These are phyloP conservation scores for Aphelenchoides avenae DNA, from an alignment of 1,140 invertebrate species.

Conservation along the genomic window DNA sequence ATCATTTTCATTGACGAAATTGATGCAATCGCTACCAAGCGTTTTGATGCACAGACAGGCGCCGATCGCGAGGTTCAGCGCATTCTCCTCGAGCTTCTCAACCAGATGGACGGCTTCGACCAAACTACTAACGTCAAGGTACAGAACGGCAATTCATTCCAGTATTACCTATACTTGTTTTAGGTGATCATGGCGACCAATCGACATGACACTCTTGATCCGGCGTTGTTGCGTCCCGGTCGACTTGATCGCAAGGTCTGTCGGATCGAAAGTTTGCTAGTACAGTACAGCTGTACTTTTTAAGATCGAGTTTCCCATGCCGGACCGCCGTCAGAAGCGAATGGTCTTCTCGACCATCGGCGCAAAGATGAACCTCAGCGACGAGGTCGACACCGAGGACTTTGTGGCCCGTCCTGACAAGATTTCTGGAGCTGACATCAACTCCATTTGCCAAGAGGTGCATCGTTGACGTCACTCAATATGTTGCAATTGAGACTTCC, in stretches of 20 bases:
- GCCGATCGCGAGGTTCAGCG: slow-evolving; percentile 98
- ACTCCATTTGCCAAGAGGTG: slow-evolving; percentile 93
- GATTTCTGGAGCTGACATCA: slow-evolving; percentile 98
- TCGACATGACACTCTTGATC: slow-evolving; percentile 93
- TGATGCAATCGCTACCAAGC: slow-evolving; percentile 53
- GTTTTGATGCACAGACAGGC: slow-evolving; percentile 66
- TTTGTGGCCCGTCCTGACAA: slow-evolving; percentile 95
- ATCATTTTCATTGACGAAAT: slow-evolving; percentile 70
- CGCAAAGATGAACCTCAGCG: slow-evolving; percentile 96
- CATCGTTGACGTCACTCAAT: slow-evolving; percentile 64
- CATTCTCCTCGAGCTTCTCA: slow-evolving; percentile 90
- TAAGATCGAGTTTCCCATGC: slow-evolving; percentile 98
- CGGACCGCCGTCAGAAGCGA: slow-evolving; percentile 93
- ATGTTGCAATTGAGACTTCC: background rate
- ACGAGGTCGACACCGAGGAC: slow-evolving; percentile 98
- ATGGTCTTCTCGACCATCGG: slow-evolving; percentile 97
- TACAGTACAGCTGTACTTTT: too few species aligned
- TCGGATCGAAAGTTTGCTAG: too few species aligned
- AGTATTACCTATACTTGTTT: slow-evolving; percentile 32
- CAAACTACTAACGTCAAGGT: slow-evolving; percentile 99
- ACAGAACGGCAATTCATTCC: slow-evolving; percentile 26
- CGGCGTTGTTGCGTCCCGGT: slow-evolving; percentile 89
- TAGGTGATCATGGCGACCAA: slow-evolving; percentile 99
- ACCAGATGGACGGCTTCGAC: slow-evolving; percentile 99
- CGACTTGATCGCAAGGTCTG: slow-evolving; percentile 93